These are phyloP conservation scores for Philaethria dido DNA, from an alignment of 2,888 invertebrate genomes.

Conservation along the genomic window DNA sequence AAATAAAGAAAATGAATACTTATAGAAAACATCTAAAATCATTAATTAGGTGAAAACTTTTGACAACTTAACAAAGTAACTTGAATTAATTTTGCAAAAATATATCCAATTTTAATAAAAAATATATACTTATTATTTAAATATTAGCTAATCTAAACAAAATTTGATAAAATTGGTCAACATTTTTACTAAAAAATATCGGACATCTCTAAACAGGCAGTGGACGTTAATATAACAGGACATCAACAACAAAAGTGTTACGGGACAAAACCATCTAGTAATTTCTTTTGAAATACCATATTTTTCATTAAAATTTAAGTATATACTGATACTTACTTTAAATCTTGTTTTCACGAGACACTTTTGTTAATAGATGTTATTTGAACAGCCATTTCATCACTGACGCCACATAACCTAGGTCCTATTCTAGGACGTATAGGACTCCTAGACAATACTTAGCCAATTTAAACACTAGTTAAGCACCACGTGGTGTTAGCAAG, in stretches of 20 bases:
- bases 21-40: neutral
- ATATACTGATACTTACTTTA: neutral
- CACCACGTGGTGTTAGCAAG: slow-evolving; percentile 44
- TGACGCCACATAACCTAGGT: slow-evolving; percentile 16
- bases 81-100: too few species aligned
- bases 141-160: neutral
- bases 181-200: neutral
- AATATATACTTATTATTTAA: neutral
- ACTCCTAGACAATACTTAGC: slow-evolving; percentile 9
- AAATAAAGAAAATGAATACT: neutral
- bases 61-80: too few species aligned
- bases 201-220: neutral
- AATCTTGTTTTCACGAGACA: neutral
- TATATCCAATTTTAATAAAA: neutral
- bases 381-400: slow-evolving; percentile 9
- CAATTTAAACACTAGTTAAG: slow-evolving; percentile 31
- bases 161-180: neutral
- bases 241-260: neutral
- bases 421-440: slow-evolving; percentile 24
- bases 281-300: neutral
- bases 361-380: neutral
- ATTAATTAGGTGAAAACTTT: too few species aligned
- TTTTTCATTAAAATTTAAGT: neutral
- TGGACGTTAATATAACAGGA: neutral
- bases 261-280: neutral